phyloP scores from a whole-genome alignment of 1,140 invertebrate species.

The Stratiolaelaps scimitus region DNA sequence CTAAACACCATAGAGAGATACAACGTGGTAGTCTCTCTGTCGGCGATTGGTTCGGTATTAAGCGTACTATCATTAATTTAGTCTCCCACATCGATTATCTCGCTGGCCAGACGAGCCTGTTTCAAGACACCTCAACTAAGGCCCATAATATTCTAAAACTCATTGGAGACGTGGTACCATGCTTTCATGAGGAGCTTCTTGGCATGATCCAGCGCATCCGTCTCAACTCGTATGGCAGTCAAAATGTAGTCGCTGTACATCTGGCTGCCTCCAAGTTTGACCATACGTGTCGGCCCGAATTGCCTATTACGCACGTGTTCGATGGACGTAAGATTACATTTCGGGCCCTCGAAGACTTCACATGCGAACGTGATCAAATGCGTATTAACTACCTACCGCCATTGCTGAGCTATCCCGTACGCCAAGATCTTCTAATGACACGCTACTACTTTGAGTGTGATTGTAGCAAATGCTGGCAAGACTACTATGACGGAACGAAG shows the following conservation, averaged over 20 bases:
- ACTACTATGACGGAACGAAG: neutral
- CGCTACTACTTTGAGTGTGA: conserved; percentile 15
- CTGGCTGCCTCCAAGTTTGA: conserved; percentile 13
- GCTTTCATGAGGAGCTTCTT: conserved; percentile 5
- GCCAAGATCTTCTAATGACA: conserved; percentile 13
- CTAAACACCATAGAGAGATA: conserved; percentile 17
- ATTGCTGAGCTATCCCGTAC: conserved; percentile 6
- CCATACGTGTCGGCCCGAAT: neutral
- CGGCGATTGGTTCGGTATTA: conserved; percentile 13
- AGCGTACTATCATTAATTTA: conserved; percentile 16
- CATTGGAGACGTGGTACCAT: neutral
- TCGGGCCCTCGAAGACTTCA: conserved; percentile 14
- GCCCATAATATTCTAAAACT: neutral
- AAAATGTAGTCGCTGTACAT: conserved; percentile 17
- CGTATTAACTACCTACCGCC: conserved; percentile 11
- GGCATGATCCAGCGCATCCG: conserved; percentile 10
- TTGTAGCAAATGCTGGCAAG: conserved; percentile 12
- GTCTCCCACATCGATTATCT: conserved; percentile 1
- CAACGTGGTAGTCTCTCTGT: neutral
- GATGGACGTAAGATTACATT: conserved; percentile 15
- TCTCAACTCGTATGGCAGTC: neutral
- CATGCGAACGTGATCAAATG: conserved; percentile 10
- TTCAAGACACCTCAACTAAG: neutral
- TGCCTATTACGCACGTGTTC: conserved; percentile 3
- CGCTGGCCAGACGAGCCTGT: neutral